Evolutionary conservation across 1,140 invertebrate species (phyloP), one percentile per base, ranked within the genome.

Genomic region (Ylistrum balloti): DNA sequence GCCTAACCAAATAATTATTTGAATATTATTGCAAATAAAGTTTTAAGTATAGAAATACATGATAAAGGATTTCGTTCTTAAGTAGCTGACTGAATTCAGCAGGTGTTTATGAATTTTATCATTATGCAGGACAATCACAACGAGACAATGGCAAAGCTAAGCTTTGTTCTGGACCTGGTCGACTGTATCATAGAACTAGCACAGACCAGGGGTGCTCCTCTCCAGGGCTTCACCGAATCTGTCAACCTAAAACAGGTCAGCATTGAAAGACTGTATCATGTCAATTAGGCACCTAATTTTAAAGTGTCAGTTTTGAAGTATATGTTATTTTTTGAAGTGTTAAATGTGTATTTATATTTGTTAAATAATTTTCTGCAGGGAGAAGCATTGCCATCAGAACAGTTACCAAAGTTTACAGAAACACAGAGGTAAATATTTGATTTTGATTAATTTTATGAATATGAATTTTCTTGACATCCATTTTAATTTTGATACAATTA

Each of bases 101-200:
- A n/a, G n/a, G n/a, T n/a, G 5, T 38, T 38, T 38, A 7, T 20
- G 45, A 74, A 2, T 28, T 28, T 28, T 28, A 74, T 74, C 22
- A 28, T 89, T 88, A 95, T 96, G 11, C 95, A 97, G 97, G 97
- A 98, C 90, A 98, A 99, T 95, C 99, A 99, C 96, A 99, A 99
- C 96, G 98, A 99, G 95, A 98, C 98, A 9, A 96, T 99, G 92
- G 98, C 98, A 0, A 99, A 99, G 96, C 97, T 99, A 56, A 98
- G 98, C 95, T 99, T 99, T 96, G 98, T 99, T 22, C 96, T 98
- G 48, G 98, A 98, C 22, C 96, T 99, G 22, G 98, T 98, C 87
- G 98, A 99, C 92, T 99, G 98, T 94, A 98, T 99, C 38, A 97
- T 98, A 89, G 98, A 99, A 90, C 97, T 99, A 45, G 98, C 98